A percentile compares a stretch with the other conserved stretches of the same genome.
These are phyloP conservation scores for Ypsolopha sequella DNA, from an alignment of 2,888 invertebrate species.

Conservation along the genomic window DNA sequence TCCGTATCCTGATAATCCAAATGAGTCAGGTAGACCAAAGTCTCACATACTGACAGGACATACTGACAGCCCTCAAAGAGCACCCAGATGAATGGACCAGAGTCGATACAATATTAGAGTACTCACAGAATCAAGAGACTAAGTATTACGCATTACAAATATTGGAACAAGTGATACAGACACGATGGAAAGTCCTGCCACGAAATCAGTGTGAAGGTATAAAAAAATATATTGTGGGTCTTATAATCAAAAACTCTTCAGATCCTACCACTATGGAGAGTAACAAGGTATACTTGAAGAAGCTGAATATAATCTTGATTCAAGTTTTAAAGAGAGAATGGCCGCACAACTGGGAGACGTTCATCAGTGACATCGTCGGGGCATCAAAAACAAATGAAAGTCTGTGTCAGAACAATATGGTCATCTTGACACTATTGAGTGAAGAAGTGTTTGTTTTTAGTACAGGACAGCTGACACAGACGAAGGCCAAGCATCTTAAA, in stretches of 20 bases:
- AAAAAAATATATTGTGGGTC: constrained; percentile 98
- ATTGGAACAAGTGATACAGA: constrained; percentile 98
- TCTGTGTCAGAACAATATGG: constrained; percentile 99
- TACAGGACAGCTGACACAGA: constrained; percentile 97
- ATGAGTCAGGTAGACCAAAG: constrained; percentile 97
- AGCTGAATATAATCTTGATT: constrained; percentile 98
- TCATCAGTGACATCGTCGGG: constrained; percentile 99
- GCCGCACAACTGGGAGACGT: constrained; percentile 99
- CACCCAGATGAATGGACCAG: constrained; percentile 99
- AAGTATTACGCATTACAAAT: constrained; percentile 99
- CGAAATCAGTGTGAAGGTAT: constrained; percentile 99
- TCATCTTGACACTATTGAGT: constrained; percentile 95
- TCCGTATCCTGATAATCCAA: constrained; percentile 98
- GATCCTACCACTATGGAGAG: constrained; percentile 89
- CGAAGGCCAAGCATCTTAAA: constrained; percentile 98
- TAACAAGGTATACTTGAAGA: constrained; percentile 97
- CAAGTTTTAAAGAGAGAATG: constrained; percentile 99
- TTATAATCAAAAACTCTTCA: constrained; percentile 98
- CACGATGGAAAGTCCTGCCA: constrained; percentile 98
- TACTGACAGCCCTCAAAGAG: constrained; percentile 94
- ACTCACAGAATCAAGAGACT: constrained; percentile 96
- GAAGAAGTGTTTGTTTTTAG: constrained; percentile 99
- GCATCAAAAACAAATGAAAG: constrained; percentile 99
- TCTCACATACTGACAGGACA: constrained; percentile 95
- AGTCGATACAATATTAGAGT: constrained; percentile 98